Base-by-base conservation (phyloP, 1,140 invertebrate genomes). In the Venturia canescens region DNA sequence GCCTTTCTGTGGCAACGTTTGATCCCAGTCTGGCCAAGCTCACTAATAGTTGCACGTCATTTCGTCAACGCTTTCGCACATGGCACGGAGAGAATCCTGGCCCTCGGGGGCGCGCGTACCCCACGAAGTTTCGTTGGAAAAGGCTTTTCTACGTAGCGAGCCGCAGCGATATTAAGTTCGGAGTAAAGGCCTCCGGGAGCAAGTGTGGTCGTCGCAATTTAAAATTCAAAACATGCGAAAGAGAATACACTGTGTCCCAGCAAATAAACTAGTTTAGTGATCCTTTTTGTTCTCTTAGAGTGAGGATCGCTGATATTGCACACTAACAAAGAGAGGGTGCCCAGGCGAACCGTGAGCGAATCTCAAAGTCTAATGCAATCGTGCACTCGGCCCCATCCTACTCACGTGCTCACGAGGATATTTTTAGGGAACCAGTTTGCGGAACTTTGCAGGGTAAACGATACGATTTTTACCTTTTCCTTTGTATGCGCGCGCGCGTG, bases 181-280 rank as follows among this genome's bases (percentile, higher is more conserved):
- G 57, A 77, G 57, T 3, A 63, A 77, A 38, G 34, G n/a, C 38
- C 72, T 26, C 18, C 18, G 63, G n/a, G 3, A 76, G 29, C 53
- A 63, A 77, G 57, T 77, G 57, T 77, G 57, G 53, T 77, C 63
- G 57, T 26, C 57, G 21, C 78, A 80, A 82, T 82, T 82, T 82
- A 71, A 80, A 82, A 79, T 79, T 80, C 31, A 82, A 79, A 82
- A 82, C 60, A 77, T 63, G 27, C 50, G 29, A 27, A 60, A 80
- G 21, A 48, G 16, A 76, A 31, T 29, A 31, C 66, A 15, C 23
- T 67, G 11, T 63, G 50, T 44, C 27, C 21, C 53, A 81, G 18
- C 81, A 83, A 85, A 85, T 81, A 82, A 85, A 85, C 84, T 83
- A 83, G 84, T 85, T 85, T 82, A 77, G 26, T 26, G 60, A 74